These are phyloP conservation scores for Nyctibius bracteatus DNA, from an alignment of 2,113 vertebrate species.

Conservation along the genomic window DNA sequence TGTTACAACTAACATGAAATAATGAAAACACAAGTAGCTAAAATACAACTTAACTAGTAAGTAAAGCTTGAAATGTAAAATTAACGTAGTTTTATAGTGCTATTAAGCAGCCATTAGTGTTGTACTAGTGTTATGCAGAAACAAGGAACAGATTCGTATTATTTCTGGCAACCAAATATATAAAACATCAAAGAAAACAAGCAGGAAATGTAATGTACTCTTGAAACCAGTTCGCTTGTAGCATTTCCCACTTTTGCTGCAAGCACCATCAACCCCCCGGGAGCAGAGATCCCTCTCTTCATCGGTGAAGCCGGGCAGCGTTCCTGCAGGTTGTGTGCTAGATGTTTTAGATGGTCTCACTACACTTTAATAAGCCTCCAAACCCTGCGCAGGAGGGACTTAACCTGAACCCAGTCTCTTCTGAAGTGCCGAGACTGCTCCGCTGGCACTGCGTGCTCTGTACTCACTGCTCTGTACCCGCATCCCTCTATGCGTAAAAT, in stretches of 20 bases:
- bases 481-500: background rate
- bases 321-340: background rate
- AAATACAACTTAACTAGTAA: background rate
- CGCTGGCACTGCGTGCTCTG: no score
- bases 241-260: background rate
- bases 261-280: background rate
- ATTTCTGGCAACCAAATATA: background rate
- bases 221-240: background rate
- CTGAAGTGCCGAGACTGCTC: background rate
- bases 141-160: background rate
- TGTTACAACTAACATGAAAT: background rate
- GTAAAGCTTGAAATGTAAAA: background rate
- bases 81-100: background rate
- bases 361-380: conserved; percentile 16
- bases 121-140: background rate
- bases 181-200: background rate
- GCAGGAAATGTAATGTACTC: background rate
- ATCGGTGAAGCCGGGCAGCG: background rate
- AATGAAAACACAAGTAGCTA: background rate
- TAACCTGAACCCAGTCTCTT: background rate
- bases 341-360: background rate
- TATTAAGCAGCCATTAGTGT: background rate
- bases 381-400: background rate
- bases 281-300: background rate
- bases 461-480: rapidly evolving